Evolutionary conservation across 2,888 invertebrate genomes (phyloP), one percentile per base, ranked within the genome.

Genomic region (Tryphoninae sp.): DNA sequence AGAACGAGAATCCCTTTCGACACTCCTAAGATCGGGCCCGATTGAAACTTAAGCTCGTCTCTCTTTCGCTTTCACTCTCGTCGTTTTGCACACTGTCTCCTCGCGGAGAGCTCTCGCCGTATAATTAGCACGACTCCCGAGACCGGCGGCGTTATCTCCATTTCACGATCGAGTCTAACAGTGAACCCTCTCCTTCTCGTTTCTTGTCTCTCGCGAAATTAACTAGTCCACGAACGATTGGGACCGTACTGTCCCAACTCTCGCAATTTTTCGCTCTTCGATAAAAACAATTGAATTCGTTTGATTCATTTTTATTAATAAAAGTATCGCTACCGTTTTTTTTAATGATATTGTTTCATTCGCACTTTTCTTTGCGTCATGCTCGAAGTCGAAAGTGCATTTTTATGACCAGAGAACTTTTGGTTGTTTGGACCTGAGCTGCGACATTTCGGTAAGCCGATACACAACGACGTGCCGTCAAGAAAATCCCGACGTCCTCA

Each of bases 111-210:
- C 33, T 33, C 61, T 68, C 58, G 75, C 76, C 67, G 81, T 77
- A 77, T 81, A 81, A 81, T 81, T 81, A 81, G 81, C 77, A 73
- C 72, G 81, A 81, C 77, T 80, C 71, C 6, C 73, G 74, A 19
- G 72, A 67, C 65, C 72, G 33, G 67, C 33, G 22, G 58, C n/a
- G 78, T 77, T 77, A 77, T 81, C 67, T 62, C 73, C 33, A 62
- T 49, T 42, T 55, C 64, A 45, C 53, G 73, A 77, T 77, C 73
- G 68, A 71, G 55, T 64, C 73, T 68, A 68, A 77, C 72, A 81
- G 71, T 64, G 61, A 77, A 72, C 55, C 33, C 65, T 64, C 22
- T 22, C 64, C 65, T 45, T 45, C 45, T 13, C 45, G 13, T 13
- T 13, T 13, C 13, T 45, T 65, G 53, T 53, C 76, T 68, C 61